Base-by-base conservation (phyloP, 2,888 invertebrate genomes). In the Orthosia gothica region DNA sequence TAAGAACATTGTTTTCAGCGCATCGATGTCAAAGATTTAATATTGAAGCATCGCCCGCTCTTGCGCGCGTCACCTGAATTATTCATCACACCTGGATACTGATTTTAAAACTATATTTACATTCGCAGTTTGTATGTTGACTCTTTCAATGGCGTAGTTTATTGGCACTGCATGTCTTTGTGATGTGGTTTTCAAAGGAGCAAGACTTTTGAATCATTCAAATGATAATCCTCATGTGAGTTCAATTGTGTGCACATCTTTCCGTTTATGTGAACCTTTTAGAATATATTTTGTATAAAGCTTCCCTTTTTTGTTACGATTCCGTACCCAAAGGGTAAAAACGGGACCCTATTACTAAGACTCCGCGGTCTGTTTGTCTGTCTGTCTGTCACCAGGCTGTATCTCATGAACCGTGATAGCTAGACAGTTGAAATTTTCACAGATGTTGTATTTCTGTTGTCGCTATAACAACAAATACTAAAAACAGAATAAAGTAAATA, bases 1-100 rank as follows among this genome's bases (percentile, higher is more conserved):
- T 91, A 70, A 70, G 61, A 49, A 26, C 83, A 72, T 84, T 89
- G 90, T 92, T 91, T 89, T 89, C 89, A 89, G 89, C 82, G 88
- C 90, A 89, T 90, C 87, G 89, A 89, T 90, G 88, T 90, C 90
- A 89, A 89, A 90, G 90, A 91, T 90, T 91, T 89, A 90, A 91
- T 90, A 91, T 89, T 85, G 87, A 81, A 87, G 88, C 87, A 83
- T 69, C 74, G 74, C 69, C n/a, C 57, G 74, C 68, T 74, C 26
- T 69, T 86, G 84, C 76, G 76, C 74, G 66, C 86, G 52, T 76
- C 70, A 26, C 45, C 69, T 91, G 91, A 84, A 91, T 91, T 90
- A 91, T 91, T 91, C 91, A 91, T 88, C 65, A 71, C 83, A 82
- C 86, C 83, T 89, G 78, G 70, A 61, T 83, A 58, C 79, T 87